Base-by-base conservation (phyloP, 2,113 vertebrate species). In the Kryptolebias marmoratus region DNA sequence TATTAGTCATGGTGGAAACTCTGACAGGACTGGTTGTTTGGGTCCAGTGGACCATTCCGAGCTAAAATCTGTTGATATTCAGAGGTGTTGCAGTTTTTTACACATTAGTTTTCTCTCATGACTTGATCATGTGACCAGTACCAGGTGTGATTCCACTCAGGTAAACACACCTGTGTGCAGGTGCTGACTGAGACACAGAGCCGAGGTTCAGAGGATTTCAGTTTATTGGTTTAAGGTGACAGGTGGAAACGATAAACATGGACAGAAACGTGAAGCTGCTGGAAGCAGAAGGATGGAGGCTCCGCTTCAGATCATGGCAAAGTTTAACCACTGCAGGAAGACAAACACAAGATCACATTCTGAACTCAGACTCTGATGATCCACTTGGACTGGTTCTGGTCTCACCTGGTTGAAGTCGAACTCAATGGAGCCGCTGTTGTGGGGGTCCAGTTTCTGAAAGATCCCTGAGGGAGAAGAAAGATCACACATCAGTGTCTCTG, bases 321-420 rank as follows among this genome's bases (percentile, higher is more conserved):
- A 89, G 71, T 66, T 88, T 27, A 91, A 15, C 90, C 90, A 91
- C 90, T 91, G 73, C 56, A 68, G 65, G 12, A 69, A 54, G 13
- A 67, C 6, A 68, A 58, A 49, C 12, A 0, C 3, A 59, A 4
- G 0, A 8, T 75, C 50, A 56, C 49, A 6, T 22, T 47, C n/a
- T 53, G 44, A 5, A 0, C 16, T 65, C 31, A 58, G 42, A 32
- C 18, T 18, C 18, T 32, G 57, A 12, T 5, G 18, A 54, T 31
- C 48, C 5, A 30, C 31, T 7, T 27, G 47, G 11, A 3, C 1
- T 0, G 13, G 13, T 14, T 12, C 14, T 42, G 2, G 11, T 5
- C 65, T 90, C 58, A 93, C 93, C 90, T 92, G 83, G 45, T 68
- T 30, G 60, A 89, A 81, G 91, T 92, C 12, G 0, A 93, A 84